phyloP scores from a whole-genome alignment of 2,888 invertebrate genomes.

The Onchidella celtica region DNA sequence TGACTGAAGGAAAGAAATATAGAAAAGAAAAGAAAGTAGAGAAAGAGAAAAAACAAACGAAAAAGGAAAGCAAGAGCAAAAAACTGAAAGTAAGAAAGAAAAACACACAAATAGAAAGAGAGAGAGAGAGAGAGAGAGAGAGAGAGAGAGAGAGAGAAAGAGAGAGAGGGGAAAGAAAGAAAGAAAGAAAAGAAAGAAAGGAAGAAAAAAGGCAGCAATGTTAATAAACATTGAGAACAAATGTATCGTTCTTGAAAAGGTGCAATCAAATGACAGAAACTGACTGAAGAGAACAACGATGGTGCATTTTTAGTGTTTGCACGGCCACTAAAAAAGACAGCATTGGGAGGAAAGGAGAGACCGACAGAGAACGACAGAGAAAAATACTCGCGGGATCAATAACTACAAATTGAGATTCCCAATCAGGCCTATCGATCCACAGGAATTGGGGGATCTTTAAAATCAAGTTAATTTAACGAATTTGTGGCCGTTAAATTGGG shows the following conservation, averaged over 20 bases:
- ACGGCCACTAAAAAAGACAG: no score
- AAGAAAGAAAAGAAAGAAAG: background rate
- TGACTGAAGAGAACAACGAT: background rate
- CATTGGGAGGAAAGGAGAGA: no score
- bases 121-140: background rate
- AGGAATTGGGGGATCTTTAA: constrained; percentile 8
- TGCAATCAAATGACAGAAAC: background rate
- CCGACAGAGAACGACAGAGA: no score
- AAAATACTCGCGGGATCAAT: background rate
- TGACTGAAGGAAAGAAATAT: background rate
- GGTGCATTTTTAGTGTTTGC: no score
- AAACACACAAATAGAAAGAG: background rate
- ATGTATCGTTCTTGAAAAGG: no score
- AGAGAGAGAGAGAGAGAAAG: background rate
- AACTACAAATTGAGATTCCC: constrained; percentile 28
- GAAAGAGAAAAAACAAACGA: background rate
- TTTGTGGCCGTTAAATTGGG: constrained; percentile 1
- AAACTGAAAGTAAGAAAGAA: background rate
- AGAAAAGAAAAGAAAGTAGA: background rate
- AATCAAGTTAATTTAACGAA: constrained; percentile 25
- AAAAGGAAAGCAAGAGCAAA: background rate
- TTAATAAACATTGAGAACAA: no score
- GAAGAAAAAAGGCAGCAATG: no score
- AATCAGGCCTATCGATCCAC: constrained; percentile 18
- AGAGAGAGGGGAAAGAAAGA: background rate